Evolutionary conservation across 1,140 invertebrate genomes (phyloP).

Genomic region (Drosophila eugracilis): DNA sequence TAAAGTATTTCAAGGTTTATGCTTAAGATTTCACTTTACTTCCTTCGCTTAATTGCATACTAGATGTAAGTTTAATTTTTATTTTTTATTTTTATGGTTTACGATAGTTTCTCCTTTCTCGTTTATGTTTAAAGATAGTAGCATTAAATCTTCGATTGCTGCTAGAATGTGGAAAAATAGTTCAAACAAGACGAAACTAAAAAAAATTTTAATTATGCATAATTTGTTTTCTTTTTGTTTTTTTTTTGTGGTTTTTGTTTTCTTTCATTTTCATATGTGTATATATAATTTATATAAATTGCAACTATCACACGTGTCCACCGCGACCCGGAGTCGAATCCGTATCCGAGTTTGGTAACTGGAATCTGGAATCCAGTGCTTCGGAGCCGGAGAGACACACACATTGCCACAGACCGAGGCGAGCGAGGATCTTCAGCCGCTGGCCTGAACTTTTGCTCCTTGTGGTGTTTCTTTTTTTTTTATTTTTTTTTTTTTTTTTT

Average conservation of each 20-base stretch:
- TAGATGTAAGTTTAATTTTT: constrained; percentile 51
- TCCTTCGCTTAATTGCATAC: constrained; percentile 61
- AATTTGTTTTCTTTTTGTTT: constrained; percentile 49
- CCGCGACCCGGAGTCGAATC: constrained; percentile 35
- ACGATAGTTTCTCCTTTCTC: constrained; percentile 55
- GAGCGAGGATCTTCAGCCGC: constrained; percentile 66
- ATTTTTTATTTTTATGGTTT: constrained; percentile 65
- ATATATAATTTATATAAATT: constrained; percentile 83
- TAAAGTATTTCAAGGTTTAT: constrained; percentile 69
- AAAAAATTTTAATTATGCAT: constrained; percentile 52
- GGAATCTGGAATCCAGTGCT: constrained; percentile 6
- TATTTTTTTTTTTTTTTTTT: constrained; percentile 29
- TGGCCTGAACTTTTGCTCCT: constrained; percentile 54
- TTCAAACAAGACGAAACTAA: constrained; percentile 58
- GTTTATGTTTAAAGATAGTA: constrained; percentile 64
- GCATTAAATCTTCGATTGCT: constrained; percentile 79
- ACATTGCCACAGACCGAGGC: constrained; percentile 72
- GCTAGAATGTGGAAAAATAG: constrained; percentile 70
- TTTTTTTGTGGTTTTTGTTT: constrained; percentile 47
- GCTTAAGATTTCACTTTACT: constrained; percentile 52
- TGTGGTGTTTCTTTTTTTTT: constrained; percentile 35
- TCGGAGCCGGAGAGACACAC: constrained; percentile 62
- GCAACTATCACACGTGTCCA: constrained; percentile 81
- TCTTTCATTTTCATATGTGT: constrained; percentile 60
- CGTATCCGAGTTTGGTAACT: constrained; percentile 3